phyloP scores from a whole-genome alignment of 2,797 vertebrate genomes.

The Mareca strepera region DNA sequence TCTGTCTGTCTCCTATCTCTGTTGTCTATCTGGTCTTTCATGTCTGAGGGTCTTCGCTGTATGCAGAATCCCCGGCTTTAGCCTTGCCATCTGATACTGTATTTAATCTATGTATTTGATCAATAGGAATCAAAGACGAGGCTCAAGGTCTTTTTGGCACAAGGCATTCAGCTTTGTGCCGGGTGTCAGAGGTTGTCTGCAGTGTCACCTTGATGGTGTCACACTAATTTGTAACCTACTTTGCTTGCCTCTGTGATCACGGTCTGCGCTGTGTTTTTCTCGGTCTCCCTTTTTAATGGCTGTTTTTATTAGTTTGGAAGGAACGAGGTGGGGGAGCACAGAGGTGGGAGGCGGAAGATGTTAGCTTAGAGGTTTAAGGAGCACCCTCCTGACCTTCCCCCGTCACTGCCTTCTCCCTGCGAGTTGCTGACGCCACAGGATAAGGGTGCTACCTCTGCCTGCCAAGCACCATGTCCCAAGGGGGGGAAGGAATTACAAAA shows the following conservation, averaged over 20 bases:
- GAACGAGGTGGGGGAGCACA: background rate
- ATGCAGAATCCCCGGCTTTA: conserved; percentile 53
- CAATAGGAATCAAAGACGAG: conserved; percentile 74
- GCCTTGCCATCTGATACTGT: conserved; percentile 67
- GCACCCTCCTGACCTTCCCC: background rate
- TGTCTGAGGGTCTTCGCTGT: conserved; percentile 32
- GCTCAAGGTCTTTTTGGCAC: conserved; percentile 74
- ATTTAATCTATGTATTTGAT: conserved; percentile 75
- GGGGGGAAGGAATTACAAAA: background rate
- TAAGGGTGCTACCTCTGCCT: conserved; percentile 1
- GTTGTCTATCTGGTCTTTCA: conserved; percentile 58
- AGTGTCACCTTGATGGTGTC: conserved; percentile 61
- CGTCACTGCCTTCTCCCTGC: background rate
- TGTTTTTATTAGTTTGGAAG: conserved; percentile 36
- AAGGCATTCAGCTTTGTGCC: conserved; percentile 25
- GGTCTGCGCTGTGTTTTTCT: background rate
- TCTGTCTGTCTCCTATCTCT: conserved; percentile 24
- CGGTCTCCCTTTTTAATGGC: background rate
- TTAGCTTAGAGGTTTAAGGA: conserved; percentile 2
- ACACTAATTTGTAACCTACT: conserved; percentile 31
- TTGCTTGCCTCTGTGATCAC: conserved; percentile 42
- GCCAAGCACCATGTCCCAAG: background rate
- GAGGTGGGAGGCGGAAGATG: conserved; percentile 5
- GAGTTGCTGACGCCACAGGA: background rate
- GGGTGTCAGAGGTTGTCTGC: conserved; percentile 64